Evolutionary conservation across 2,888 invertebrate genomes (phyloP).

Genomic region (Leucania comma): DNA sequence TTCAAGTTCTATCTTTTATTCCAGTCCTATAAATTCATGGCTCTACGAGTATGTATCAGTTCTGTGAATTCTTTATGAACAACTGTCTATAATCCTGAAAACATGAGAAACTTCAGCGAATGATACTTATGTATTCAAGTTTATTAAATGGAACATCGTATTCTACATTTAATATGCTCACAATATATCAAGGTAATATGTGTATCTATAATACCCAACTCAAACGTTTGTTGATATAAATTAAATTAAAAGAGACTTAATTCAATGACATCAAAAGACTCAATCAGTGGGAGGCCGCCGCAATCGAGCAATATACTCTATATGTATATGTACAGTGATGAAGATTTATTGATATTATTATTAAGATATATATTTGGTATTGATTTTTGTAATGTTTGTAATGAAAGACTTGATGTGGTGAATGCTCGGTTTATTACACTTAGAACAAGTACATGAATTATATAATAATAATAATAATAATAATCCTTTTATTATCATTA

Average conservation of each 20-base stretch:
- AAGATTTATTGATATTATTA: conserved; percentile 29
- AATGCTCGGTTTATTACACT: too few relatives aligned
- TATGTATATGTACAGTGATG: conserved; percentile 40
- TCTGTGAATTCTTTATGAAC: background rate
- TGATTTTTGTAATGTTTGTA: too few relatives aligned
- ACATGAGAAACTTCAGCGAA: background rate
- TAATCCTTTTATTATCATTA: too few relatives aligned
- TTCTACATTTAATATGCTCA: background rate
- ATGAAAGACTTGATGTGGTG: too few relatives aligned
- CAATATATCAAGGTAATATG: background rate
- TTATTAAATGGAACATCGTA: conserved; percentile 1
- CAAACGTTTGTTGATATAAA: conserved; percentile 57
- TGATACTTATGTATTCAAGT: background rate
- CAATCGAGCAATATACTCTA: conserved; percentile 50
- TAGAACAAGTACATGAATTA: too few relatives aligned
- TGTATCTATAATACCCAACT: conserved; percentile 1
- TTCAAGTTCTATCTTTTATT: background rate
- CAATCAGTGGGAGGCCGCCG: conserved; percentile 65
- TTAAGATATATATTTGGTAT: too few relatives aligned
- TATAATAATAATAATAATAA: too few relatives aligned
- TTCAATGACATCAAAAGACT: conserved; percentile 67
- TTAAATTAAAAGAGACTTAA: conserved; percentile 60
- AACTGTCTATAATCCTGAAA: background rate
- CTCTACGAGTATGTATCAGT: background rate
- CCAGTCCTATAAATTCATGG: background rate